Base-by-base conservation (phyloP, 2,888 invertebrate genomes). In the Eumerus sabulonum region DNA sequence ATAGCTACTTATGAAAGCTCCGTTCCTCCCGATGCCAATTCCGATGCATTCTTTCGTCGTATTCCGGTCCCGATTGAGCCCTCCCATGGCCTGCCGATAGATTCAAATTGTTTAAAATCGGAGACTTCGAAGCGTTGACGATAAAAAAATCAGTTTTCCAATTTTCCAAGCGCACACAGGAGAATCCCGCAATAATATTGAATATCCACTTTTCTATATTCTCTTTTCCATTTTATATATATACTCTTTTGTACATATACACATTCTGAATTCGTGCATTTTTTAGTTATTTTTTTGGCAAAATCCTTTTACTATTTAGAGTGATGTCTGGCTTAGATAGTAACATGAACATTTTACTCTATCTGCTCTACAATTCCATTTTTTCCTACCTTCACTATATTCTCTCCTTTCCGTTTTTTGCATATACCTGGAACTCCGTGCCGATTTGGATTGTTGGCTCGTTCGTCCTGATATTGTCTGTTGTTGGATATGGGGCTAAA, bases 361-460 rank as follows among this genome's bases (percentile, higher is more conserved):
- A 40, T 17, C 27, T 27, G 27, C 27, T 27, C 3, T 27, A 27
- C 27, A 27, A 27, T 27, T 27, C 27, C 3, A 27, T 27, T 27
- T 27, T 27, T 27, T 7, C 16, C 17, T 19, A 13, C 14, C 19
- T 16, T 51, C 35, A 18, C 19, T 18, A 13, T 53, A 17, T 53
- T 51, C 64, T 53, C 42, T 54, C 7, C 7, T 27, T 7, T 27
- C 7, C 27, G 19, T 44, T 56, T 44, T 54, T 67, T 73, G 9
- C 17, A 50, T 74, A 56, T 76, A 77, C 44, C 16, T 51, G 51
- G 40, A 1, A 38, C 42, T 27, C 14, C 62, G 40, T 35, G 11
- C 13, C n/a, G 19, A 14, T 66, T 16, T 13, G 19, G 44, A 57
- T 14, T 38, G 27, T 12, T 44, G 27, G 27, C 27, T 27, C 27